A percentile compares a stretch with the other conserved stretches of the same genome.
Evolutionary conservation across 2,113 vertebrate genomes (phyloP).

Genomic region (Muntiacus reevesi): DNA sequence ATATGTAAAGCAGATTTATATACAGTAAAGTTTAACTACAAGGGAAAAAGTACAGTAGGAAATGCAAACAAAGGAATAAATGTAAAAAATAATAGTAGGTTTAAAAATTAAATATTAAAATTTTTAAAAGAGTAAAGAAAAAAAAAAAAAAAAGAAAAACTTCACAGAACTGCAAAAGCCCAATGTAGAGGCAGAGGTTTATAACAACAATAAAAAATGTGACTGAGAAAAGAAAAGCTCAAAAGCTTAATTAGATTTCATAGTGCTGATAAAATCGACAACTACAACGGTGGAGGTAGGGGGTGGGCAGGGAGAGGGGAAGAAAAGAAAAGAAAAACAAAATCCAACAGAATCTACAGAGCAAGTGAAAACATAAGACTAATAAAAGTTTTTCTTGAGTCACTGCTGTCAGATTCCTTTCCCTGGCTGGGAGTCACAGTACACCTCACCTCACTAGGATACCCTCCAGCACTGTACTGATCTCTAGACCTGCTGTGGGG

Average conservation of each 20-base stretch:
- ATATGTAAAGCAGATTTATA: background rate
- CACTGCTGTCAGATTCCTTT: background rate
- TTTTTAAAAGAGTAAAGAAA: background rate
- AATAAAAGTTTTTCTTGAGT: background rate
- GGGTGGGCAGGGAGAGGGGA: background rate
- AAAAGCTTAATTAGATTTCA: background rate
- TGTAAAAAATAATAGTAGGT: background rate
- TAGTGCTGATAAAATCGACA: background rate
- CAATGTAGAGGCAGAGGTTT: background rate
- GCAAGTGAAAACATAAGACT: background rate
- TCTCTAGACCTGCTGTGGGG: background rate
- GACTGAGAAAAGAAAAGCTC: background rate
- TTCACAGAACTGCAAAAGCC: background rate
- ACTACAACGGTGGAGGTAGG: background rate
- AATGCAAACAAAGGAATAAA: background rate
- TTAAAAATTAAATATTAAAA: background rate
- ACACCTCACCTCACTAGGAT: background rate
- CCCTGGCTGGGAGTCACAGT: background rate
- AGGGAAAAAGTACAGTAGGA: background rate
- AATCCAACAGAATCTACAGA: background rate
- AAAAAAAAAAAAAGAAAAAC: background rate
- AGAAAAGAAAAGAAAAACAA: background rate
- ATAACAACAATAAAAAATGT: background rate
- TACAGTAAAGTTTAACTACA: background rate
- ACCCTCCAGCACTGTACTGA: background rate